These are phyloP conservation scores for Liparis tanakae DNA, from an alignment of 2,797 vertebrate species.

Conservation along the genomic window DNA sequence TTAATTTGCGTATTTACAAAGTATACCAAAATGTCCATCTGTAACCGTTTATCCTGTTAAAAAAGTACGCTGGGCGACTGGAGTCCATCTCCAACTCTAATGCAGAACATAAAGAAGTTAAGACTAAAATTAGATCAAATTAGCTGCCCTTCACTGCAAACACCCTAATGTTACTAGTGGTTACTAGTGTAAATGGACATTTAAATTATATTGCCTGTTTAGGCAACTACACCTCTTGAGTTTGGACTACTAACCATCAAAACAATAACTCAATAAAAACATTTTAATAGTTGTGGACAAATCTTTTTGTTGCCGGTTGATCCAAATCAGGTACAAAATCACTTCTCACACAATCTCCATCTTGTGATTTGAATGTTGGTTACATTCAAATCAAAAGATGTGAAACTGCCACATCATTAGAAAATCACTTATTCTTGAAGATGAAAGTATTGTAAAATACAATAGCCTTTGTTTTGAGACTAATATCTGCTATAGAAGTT, in stretches of 20 bases:
- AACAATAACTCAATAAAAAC: background rate
- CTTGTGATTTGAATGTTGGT: conserved; percentile 40
- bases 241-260: background rate
- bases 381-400: conserved; percentile 61
- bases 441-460: conserved; percentile 62
- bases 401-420: conserved; percentile 52
- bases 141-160: background rate
- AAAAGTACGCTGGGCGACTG: background rate
- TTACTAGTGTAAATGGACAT: background rate
- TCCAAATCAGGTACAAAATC: conserved; percentile 34
- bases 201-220: background rate
- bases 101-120: background rate
- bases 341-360: conserved; percentile 24
- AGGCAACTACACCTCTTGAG: background rate
- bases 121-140: too few species aligned
- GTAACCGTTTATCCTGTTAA: background rate
- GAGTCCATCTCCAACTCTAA: background rate
- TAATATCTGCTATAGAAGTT: conserved; percentile 30
- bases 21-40: background rate
- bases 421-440: conserved; percentile 54
- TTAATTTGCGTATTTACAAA: background rate
- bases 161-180: background rate
- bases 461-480: conserved; percentile 46
- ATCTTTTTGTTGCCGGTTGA: conserved; percentile 22
- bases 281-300: background rate